Percentiles rank a stretch among this genome's conserved stretches.
Conservation (phyloP, 2,888 invertebrate species). For the Agapostemon virescens region DNA sequence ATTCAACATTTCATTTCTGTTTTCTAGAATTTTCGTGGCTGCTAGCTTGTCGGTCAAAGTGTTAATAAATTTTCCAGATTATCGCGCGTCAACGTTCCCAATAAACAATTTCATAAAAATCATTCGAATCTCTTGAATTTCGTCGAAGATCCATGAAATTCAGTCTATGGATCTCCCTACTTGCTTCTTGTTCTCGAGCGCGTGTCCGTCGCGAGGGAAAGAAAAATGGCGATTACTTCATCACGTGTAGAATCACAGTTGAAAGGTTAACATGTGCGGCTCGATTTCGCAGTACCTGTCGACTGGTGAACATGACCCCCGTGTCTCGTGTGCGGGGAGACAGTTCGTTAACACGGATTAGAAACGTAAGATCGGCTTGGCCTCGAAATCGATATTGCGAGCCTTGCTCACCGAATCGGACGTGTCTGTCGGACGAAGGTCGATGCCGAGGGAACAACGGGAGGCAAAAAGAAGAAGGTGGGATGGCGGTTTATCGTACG, state of each 20-base stretch:
- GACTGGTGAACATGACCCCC: constrained; percentile 12
- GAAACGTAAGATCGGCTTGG: constrained; percentile 50
- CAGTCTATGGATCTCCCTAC: no score
- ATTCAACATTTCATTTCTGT: no score
- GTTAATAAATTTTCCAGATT: no score
- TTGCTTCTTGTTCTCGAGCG: no score
- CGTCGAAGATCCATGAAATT: no score
- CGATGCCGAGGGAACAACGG: constrained; percentile 21
- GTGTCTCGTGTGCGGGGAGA: constrained; percentile 17
- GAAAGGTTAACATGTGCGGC: background rate
- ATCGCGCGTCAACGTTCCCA: no score
- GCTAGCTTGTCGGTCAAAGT: no score
- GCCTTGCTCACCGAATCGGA: constrained; percentile 37
- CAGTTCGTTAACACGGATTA: constrained; percentile 45
- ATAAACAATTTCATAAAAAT: no score
- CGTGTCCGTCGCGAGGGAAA: no score
- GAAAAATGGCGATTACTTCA: background rate
- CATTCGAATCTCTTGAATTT: no score
- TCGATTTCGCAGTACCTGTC: background rate
- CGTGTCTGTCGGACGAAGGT: constrained; percentile 56
- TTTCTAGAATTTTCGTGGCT: no score
- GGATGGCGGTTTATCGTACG: constrained; percentile 52
- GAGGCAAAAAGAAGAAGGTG: constrained; percentile 18
- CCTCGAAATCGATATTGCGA: constrained; percentile 57
- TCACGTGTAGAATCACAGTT: background rate